These are phyloP conservation scores for Ormia ochracea DNA, from an alignment of 2,888 invertebrate species.

Conservation along the genomic window DNA sequence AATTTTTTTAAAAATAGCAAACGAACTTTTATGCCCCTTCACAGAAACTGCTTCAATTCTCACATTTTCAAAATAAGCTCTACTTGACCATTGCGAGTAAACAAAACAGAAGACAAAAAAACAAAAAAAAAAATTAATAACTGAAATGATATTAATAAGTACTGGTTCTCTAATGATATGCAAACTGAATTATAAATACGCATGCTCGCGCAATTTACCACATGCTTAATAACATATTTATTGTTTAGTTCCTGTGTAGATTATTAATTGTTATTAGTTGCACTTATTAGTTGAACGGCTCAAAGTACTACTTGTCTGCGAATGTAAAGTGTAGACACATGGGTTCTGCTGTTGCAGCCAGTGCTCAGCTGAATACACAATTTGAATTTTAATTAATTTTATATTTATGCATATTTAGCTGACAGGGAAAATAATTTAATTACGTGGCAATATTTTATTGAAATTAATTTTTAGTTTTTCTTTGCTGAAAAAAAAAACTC, in stretches of 20 bases:
- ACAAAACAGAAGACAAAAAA: no score
- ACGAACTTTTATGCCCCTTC: neutral
- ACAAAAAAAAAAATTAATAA: neutral
- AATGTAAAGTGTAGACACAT: neutral
- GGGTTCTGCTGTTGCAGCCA: conserved; percentile 21
- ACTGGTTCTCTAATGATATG: conserved; percentile 34
- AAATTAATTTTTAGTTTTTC: conserved; percentile 18
- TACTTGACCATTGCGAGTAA: conserved; percentile 54
- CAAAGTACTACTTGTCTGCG: neutral
- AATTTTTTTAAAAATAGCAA: neutral
- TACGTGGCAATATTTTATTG: conserved; percentile 52
- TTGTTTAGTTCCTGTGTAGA: neutral
- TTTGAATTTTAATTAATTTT: conserved; percentile 59
- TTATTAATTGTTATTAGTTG: neutral
- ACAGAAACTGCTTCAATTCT: conserved; percentile 47
- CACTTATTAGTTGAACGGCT: conserved; percentile 11
- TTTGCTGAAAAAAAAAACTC: neutral
- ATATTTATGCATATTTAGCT: conserved; percentile 16
- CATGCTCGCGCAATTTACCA: neutral
- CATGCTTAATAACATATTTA: neutral
- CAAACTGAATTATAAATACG: conserved; percentile 24
- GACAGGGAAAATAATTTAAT: conserved; percentile 56
- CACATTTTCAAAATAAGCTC: conserved; percentile 53
- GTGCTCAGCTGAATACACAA: conserved; percentile 24
- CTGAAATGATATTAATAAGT: neutral